Evolutionary conservation across 2,113 vertebrate species (phyloP), one percentile per base, ranked within the genome.

Genomic region (Apeltes quadracus): DNA sequence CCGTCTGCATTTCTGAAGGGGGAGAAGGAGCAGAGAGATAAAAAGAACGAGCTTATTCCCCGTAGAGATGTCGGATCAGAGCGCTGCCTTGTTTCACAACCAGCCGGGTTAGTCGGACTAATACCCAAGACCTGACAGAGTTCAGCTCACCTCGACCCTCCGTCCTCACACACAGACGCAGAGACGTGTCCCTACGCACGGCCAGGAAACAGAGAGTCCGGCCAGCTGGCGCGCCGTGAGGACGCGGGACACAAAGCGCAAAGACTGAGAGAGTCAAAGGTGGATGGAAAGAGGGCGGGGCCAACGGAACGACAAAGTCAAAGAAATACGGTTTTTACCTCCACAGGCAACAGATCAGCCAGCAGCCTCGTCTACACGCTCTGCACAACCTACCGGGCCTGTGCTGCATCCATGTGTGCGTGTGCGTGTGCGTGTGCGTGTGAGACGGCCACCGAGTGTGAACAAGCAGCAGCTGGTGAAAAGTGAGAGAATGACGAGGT

Each of bases 401-500:
- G 14, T 57, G 34, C 75, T 50, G 23, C 63, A 76, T 78, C 34
- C 57, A 15, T 29, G 29, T 34, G 32, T 34, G 32, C 15, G 14
- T 62, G 65, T 41, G 8, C 64, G 22, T 7, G 11, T 44, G 36
- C 1, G 1, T 5, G 48, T n/a, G n/a, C 11, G 46, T 22, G 46
- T n/a, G 46, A 3, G 51, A 54, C 23, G 51, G 51, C 51, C 3
- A 76, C 51, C 7, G 39, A 69, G 85, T 75, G 85, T 72, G 87
- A 92, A 93, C 90, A 90, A 84, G 84, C 77, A 84, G 88, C 91
- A 92, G 89, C 91, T 92, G 91, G 76, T 82, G 75, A 71, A 62
- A 85, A 59, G 89, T 87, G 91, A 83, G 76, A 65, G 76, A 79
- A 7, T 78, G 89, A 90, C 84, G 84, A 84, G 86, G 82, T 87